Evolutionary conservation across 2,888 invertebrate genomes (phyloP).

Genomic region (Drosophila pegasa): DNA sequence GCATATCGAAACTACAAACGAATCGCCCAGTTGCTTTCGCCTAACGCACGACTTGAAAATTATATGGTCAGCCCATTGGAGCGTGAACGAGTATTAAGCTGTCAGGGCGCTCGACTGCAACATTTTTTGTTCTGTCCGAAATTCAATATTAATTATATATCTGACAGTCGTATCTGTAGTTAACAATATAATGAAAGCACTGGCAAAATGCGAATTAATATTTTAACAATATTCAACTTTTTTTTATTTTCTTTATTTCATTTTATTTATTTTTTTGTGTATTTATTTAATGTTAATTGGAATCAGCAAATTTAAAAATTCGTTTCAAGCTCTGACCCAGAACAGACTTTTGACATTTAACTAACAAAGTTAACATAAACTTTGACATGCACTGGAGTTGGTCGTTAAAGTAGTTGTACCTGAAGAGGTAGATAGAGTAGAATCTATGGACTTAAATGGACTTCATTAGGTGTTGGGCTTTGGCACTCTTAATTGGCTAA

Average conservation of each 20-base stretch:
- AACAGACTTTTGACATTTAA: background rate
- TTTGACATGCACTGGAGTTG: background rate
- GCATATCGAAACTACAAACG: background rate
- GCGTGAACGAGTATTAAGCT: slow-evolving; percentile 1
- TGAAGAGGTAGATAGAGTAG: too few relatives aligned
- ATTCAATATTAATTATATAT: slow-evolving; percentile 4
- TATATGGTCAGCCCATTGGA: background rate
- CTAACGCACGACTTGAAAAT: background rate
- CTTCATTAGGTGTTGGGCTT: background rate
- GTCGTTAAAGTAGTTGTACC: too few relatives aligned
- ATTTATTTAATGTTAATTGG: too few relatives aligned
- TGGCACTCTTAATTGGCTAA: slow-evolving; percentile 1
- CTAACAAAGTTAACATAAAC: too few relatives aligned
- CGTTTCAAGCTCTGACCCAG: background rate
- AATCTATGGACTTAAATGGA: too few relatives aligned
- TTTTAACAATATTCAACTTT: background rate
- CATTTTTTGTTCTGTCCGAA: background rate
- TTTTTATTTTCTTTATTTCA: background rate
- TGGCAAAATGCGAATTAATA: background rate
- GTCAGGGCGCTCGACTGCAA: background rate
- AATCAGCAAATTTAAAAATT: background rate
- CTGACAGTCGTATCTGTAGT: background rate
- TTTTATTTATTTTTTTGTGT: background rate
- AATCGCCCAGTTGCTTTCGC: background rate
- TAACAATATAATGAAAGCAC: background rate